A percentile compares a stretch with the other conserved stretches of the same genome.
Evolutionary conservation across 2,113 vertebrate species (phyloP).

Genomic region (Cheilinus undulatus): DNA sequence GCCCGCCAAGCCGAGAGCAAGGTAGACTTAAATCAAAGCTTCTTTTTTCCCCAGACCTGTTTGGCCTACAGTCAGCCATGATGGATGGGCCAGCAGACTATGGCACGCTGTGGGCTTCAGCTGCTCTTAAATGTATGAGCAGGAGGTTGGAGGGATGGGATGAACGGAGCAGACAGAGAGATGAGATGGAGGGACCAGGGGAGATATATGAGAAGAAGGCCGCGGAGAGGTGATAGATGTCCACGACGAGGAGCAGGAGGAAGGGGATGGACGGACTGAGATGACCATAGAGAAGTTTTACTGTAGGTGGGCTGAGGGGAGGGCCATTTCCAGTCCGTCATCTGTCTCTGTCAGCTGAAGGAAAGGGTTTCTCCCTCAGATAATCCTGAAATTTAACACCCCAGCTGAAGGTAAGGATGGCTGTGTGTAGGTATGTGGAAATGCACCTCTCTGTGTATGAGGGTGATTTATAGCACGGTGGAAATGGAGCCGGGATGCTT

Average conservation of each 20-base stretch:
- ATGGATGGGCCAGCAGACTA: constrained; percentile 69
- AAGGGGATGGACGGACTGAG: constrained; percentile 31
- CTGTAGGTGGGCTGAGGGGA: constrained; percentile 41
- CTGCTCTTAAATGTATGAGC: constrained; percentile 76
- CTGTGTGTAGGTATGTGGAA: constrained; percentile 33
- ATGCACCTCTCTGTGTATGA: constrained; percentile 23
- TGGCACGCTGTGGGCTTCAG: constrained; percentile 74
- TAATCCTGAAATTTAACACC: constrained; percentile 50
- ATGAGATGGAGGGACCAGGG: constrained; percentile 64
- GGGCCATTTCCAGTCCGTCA: constrained; percentile 26
- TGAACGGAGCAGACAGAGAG: constrained; percentile 54
- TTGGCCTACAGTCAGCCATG: constrained; percentile 73
- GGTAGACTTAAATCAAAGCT: constrained; percentile 65
- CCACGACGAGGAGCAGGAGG: constrained; percentile 19
- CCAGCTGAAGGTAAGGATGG: constrained; percentile 18
- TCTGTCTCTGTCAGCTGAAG: constrained; percentile 70
- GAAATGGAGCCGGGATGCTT: constrained; percentile 33
- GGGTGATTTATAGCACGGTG: constrained; percentile 71
- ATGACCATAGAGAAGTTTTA: constrained; percentile 59
- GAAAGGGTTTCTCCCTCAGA: constrained; percentile 53
- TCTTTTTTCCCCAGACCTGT: constrained; percentile 50
- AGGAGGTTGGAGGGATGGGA: constrained; percentile 55
- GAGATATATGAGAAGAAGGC: constrained; percentile 70
- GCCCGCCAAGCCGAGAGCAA: constrained; percentile 29
- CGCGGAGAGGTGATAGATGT: constrained; percentile 65